Percentiles rank a stretch among this genome's conserved stretches.
These are phyloP conservation scores for Artemia sinica DNA, from an alignment of 2,888 invertebrate species.

Conservation along the genomic window DNA sequence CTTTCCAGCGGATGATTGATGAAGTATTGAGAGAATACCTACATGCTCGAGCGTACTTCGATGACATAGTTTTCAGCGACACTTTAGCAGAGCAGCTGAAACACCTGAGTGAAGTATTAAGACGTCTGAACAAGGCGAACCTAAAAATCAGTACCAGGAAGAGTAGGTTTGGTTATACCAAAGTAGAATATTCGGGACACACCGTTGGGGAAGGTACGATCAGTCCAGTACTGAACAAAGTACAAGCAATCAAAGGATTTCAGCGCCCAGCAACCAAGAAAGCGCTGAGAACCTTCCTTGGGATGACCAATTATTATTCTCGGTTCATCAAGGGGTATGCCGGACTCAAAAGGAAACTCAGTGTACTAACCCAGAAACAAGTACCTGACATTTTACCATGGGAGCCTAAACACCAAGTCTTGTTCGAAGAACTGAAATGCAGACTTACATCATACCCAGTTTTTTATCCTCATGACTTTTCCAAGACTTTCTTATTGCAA, in stretches of 20 bases:
- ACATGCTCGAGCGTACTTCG: constrained; percentile 9
- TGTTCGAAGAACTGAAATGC: too few relatives aligned
- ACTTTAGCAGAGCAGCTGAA: constrained; percentile 9
- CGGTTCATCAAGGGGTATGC: too few relatives aligned
- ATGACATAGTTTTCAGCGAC: constrained; percentile 8
- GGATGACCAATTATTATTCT: too few relatives aligned
- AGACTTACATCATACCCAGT: too few relatives aligned
- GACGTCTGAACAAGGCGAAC: background rate
- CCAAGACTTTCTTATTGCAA: constrained; percentile 7
- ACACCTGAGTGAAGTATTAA: constrained; percentile 10
- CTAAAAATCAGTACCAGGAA: background rate
- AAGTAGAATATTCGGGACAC: too few relatives aligned
- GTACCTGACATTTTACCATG: too few relatives aligned
- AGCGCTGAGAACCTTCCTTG: constrained; percentile 3
- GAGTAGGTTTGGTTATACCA: too few relatives aligned
- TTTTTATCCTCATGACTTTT: constrained; percentile 4
- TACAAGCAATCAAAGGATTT: constrained; percentile 10
- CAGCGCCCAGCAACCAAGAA: background rate
- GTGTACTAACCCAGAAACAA: too few relatives aligned
- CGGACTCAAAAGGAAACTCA: too few relatives aligned
- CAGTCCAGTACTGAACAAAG: constrained; percentile 12
- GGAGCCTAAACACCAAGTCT: too few relatives aligned
- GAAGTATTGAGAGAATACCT: constrained; percentile 2
- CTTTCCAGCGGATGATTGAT: too few relatives aligned
- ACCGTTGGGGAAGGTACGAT: too few relatives aligned